phyloP scores from a whole-genome alignment of 2,113 vertebrate genomes.

The Sinosuthora webbiana region DNA sequence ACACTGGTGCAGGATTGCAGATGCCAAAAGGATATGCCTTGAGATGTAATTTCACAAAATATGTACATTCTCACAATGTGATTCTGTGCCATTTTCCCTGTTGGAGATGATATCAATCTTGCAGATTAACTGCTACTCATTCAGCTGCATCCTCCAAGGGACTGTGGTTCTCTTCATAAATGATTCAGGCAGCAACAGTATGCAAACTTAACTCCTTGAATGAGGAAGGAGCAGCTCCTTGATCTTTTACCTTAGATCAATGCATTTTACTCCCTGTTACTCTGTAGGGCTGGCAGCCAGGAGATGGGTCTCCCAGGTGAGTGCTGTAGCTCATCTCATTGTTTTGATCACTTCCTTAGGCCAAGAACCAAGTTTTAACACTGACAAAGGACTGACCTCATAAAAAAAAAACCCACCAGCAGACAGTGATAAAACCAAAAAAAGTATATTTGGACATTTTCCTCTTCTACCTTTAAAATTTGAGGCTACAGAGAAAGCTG shows the following conservation, averaged over 20 bases:
- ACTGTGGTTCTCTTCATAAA: constrained; percentile 36
- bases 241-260: not conserved
- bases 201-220: not conserved
- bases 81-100: not conserved
- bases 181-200: constrained; percentile 24
- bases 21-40: not conserved
- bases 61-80: not conserved
- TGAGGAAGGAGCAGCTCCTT: not conserved
- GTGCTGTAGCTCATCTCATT: not conserved
- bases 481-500: not conserved
- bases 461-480: not conserved
- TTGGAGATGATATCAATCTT: not conserved
- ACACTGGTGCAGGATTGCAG: not conserved
- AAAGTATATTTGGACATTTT: not conserved
- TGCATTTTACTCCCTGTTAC: not conserved
- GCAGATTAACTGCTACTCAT: not conserved
- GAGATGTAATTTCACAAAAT: not conserved
- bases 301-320: not conserved
- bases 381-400: fast-evolving
- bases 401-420: not conserved
- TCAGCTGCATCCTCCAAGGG: not conserved
- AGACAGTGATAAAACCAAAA: not conserved
- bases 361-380: not conserved
- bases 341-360: not conserved
- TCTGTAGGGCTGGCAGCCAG: not conserved